These are phyloP conservation scores for Paragorgia papillata DNA, from an alignment of 92 coral and sea anemone genomes.

Conservation along the genomic window DNA sequence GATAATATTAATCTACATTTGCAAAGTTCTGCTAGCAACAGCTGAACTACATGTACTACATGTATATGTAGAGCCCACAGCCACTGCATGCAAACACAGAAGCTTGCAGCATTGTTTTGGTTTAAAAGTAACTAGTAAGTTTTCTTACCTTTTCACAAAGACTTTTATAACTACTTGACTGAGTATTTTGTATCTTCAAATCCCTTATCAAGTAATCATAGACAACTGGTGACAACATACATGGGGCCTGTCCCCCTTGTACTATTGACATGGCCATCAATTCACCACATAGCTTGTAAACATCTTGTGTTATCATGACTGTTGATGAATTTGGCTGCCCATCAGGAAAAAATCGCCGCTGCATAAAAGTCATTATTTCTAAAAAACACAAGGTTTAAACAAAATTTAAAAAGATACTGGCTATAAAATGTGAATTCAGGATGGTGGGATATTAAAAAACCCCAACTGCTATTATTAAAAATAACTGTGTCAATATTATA, in stretches of 20 bases:
- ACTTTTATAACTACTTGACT: background rate
- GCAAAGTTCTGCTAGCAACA: too few relatives aligned
- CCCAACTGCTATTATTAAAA: too few relatives aligned
- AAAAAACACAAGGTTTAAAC: background rate
- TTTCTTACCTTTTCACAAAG: slow-evolving; percentile 31
- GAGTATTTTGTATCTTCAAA: background rate
- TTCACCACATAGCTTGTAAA: slow-evolving; percentile 15
- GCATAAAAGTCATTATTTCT: slow-evolving; percentile 5
- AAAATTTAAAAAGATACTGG: too few relatives aligned
- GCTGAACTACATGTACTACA: too few relatives aligned
- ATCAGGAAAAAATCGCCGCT: slow-evolving; percentile 14
- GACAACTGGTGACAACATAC: background rate
- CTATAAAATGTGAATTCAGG: too few relatives aligned
- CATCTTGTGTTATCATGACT: background rate
- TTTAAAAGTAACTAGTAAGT: too few relatives aligned
- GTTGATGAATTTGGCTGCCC: slow-evolving; percentile 23
- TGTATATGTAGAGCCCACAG: too few relatives aligned
- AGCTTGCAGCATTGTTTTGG: too few relatives aligned
- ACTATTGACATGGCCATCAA: slow-evolving; percentile 21
- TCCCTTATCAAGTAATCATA: slow-evolving; percentile 21
- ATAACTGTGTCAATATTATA: too few relatives aligned
- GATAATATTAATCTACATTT: too few relatives aligned
- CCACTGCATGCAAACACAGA: too few relatives aligned
- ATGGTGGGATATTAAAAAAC: too few relatives aligned
- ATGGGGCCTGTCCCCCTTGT: slow-evolving; percentile 28